Percentiles rank a stretch among this genome's conserved stretches.
Conservation (phyloP, 2,888 invertebrate species). For the Aspidiotus rigidus region DNA sequence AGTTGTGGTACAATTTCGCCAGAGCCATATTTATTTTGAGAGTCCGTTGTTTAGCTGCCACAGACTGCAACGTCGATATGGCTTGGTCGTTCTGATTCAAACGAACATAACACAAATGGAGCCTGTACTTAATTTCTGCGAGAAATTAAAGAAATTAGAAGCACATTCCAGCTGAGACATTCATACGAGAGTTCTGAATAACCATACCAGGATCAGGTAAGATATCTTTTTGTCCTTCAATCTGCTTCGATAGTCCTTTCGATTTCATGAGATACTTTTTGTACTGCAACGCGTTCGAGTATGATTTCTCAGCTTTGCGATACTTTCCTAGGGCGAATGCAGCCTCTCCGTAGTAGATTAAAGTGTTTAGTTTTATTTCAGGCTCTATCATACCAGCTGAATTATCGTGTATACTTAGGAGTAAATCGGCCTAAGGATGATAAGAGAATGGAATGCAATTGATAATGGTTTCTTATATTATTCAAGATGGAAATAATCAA, state of each 20-base stretch:
- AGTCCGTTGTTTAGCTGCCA: constrained; percentile 57
- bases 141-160: constrained; percentile 23
- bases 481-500: not conserved
- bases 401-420: constrained; percentile 56
- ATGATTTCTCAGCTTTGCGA: constrained; percentile 58
- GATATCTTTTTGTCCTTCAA: constrained; percentile 48
- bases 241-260: constrained; percentile 46
- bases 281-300: constrained; percentile 55
- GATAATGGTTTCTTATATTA: not conserved
- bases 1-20: constrained; percentile 60
- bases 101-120: constrained; percentile 59
- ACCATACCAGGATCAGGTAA: constrained; percentile 48
- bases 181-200: not conserved
- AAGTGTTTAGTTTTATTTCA: constrained; percentile 57
- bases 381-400: constrained; percentile 53
- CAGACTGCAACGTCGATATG: constrained; percentile 46
- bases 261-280: constrained; percentile 53
- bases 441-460: not conserved
- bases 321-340: constrained; percentile 57
- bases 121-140: constrained; percentile 59
- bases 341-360: constrained; percentile 61
- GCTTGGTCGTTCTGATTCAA: constrained; percentile 57
- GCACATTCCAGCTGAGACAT: not conserved
- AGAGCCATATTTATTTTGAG: constrained; percentile 68
- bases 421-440: constrained; percentile 52